phyloP scores from a whole-genome alignment of 2,797 vertebrate genomes.

The Phoxinus dragarum region DNA sequence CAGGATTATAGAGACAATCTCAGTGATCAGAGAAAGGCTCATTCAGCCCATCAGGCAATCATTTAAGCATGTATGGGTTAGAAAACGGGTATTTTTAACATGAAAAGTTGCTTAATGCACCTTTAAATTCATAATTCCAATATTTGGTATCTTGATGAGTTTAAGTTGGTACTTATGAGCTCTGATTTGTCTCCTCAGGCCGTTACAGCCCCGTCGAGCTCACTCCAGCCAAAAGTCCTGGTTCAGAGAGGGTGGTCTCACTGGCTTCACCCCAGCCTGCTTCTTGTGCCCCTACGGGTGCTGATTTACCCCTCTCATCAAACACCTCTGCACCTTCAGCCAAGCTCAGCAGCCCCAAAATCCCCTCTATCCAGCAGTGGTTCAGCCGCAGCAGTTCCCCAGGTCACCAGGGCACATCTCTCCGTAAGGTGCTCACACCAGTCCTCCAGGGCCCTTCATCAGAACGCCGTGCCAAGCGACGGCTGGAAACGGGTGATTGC shows the following conservation, averaged over 20 bases:
- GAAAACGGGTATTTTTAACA: too few relatives aligned
- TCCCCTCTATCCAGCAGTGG: constrained; percentile 84
- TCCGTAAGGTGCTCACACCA: constrained; percentile 77
- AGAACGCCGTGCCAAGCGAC: constrained; percentile 87
- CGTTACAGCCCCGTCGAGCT: constrained; percentile 54
- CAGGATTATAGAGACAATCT: too few relatives aligned
- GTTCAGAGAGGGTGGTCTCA: constrained; percentile 62
- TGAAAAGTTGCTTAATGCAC: too few relatives aligned
- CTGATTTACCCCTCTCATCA: constrained; percentile 88
- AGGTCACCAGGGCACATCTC: constrained; percentile 63
- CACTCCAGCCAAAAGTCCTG: constrained; percentile 84
- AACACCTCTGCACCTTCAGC: constrained; percentile 74
- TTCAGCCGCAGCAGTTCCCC: constrained; percentile 76
- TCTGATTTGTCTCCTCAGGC: constrained; percentile 59
- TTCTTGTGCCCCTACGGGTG: constrained; percentile 83
- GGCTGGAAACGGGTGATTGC: constrained; percentile 82
- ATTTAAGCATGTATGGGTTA: too few relatives aligned
- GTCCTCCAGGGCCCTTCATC: constrained; percentile 76
- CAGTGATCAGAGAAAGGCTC: too few relatives aligned
- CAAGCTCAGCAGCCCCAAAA: constrained; percentile 55
- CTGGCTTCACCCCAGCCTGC: constrained; percentile 83
- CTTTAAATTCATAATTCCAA: background rate
- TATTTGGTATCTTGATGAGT: background rate
- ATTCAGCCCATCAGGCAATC: too few relatives aligned
- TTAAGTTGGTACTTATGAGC: background rate